phyloP scores from a whole-genome alignment of 2,797 vertebrate genomes.

The Echeneis naucrates region DNA sequence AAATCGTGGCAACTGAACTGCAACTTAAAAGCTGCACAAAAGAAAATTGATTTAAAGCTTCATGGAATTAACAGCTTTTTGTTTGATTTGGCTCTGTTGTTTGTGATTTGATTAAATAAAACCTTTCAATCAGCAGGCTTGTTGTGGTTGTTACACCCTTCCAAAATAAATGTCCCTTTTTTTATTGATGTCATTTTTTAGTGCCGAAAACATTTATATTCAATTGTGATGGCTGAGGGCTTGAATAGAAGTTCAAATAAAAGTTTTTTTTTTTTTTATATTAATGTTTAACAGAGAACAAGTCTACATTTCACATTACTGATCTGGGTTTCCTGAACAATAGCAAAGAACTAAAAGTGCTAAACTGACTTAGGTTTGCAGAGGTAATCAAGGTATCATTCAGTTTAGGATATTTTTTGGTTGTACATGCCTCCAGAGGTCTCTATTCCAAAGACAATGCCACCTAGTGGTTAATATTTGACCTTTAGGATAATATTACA shows the following conservation, averaged over 20 bases:
- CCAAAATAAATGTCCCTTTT: neutral
- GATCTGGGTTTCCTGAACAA: neutral
- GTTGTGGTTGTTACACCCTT: neutral
- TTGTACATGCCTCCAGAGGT: too few species aligned
- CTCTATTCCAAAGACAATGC: neutral
- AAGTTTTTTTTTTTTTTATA: neutral
- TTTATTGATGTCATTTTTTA: neutral
- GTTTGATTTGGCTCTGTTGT: neutral
- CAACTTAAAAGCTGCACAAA: neutral
- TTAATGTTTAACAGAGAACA: neutral
- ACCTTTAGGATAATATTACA: too few species aligned
- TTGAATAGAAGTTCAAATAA: neutral
- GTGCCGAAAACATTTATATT: neutral
- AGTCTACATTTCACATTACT: neutral
- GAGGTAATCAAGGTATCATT: too few species aligned
- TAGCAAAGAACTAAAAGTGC: neutral
- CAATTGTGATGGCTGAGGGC: neutral
- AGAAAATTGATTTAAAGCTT: neutral
- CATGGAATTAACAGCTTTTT: neutral
- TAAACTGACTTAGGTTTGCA: too few species aligned
- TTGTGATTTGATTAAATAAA: conserved; percentile 10
- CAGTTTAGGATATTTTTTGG: too few species aligned
- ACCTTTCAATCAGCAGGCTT: neutral
- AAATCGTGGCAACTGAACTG: neutral
- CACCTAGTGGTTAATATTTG: too few species aligned